Conservation (phyloP, 2,113 vertebrate species). For the Pundamilia nyererei region DNA sequence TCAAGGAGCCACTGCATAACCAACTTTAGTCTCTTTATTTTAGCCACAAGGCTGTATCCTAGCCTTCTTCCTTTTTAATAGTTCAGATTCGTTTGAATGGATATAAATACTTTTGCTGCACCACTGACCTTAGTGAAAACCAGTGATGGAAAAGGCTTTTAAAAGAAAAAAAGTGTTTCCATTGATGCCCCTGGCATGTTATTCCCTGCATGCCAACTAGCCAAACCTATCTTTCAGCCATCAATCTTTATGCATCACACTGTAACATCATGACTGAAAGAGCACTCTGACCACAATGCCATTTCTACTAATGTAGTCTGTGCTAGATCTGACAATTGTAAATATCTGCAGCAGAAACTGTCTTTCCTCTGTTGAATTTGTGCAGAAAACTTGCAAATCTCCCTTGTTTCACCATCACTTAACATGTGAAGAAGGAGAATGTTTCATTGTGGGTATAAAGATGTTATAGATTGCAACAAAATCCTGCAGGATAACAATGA, state of each 20-base stretch:
- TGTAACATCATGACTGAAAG: background rate
- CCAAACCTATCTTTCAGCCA: background rate
- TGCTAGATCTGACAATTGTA: background rate
- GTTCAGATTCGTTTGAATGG: background rate
- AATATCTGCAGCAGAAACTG: background rate
- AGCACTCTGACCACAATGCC: background rate
- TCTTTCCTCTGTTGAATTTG: background rate
- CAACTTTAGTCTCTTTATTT: background rate
- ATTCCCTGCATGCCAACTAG: background rate
- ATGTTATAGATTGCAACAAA: background rate
- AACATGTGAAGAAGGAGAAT: background rate
- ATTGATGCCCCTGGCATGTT: background rate
- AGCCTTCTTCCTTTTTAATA: background rate
- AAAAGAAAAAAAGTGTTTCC: background rate
- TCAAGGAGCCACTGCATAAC: background rate
- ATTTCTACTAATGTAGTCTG: background rate
- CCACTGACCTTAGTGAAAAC: conserved; percentile 20
- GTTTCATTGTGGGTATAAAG: background rate
- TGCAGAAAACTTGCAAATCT: background rate
- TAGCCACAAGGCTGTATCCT: background rate
- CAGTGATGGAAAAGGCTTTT: conserved; percentile 1
- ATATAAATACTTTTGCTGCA: conserved; percentile 28
- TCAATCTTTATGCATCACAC: background rate
- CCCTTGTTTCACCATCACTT: background rate
- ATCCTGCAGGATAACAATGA: background rate